Percentiles rank a stretch among this genome's conserved stretches.
Evolutionary conservation across 2,888 invertebrate genomes (phyloP).

Genomic region (Sympetrum striolatum): DNA sequence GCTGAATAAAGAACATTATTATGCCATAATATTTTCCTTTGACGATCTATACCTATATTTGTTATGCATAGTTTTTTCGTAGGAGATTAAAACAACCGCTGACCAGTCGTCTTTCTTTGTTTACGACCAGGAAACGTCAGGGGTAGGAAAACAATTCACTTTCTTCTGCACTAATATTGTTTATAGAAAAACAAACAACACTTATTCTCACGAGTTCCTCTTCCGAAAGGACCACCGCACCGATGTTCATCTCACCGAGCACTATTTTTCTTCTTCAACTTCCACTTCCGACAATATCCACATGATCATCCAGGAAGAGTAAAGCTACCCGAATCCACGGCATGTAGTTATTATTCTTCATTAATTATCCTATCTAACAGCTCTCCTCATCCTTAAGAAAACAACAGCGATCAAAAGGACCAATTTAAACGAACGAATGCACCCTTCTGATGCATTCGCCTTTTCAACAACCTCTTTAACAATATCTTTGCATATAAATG

Average conservation of each 20-base stretch:
- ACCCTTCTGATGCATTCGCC: not conserved
- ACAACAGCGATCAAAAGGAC: constrained; percentile 26
- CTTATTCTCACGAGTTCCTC: not conserved
- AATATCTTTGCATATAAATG: not conserved
- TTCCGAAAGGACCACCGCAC: not conserved
- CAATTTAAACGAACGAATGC: not conserved
- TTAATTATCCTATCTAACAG: not conserved
- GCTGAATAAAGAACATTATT: not conserved
- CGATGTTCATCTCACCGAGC: not conserved
- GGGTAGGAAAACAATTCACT: not conserved
- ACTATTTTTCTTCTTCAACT: not conserved
- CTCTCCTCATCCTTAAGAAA: not conserved
- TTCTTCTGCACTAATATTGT: not conserved
- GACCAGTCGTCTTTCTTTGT: not conserved
- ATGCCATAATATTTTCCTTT: constrained; percentile 1
- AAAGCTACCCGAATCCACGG: not conserved
- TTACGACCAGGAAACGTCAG: not conserved
- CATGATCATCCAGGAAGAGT: not conserved
- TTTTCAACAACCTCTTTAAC: not conserved
- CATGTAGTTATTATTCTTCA: not conserved
- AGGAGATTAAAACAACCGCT: not conserved
- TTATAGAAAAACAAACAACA: not conserved
- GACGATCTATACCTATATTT: not conserved
- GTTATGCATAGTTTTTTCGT: constrained; percentile 11
- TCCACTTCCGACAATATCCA: not conserved